These are phyloP conservation scores for Plodia interpunctella DNA, from an alignment of 1,140 invertebrate species.

Conservation along the genomic window DNA sequence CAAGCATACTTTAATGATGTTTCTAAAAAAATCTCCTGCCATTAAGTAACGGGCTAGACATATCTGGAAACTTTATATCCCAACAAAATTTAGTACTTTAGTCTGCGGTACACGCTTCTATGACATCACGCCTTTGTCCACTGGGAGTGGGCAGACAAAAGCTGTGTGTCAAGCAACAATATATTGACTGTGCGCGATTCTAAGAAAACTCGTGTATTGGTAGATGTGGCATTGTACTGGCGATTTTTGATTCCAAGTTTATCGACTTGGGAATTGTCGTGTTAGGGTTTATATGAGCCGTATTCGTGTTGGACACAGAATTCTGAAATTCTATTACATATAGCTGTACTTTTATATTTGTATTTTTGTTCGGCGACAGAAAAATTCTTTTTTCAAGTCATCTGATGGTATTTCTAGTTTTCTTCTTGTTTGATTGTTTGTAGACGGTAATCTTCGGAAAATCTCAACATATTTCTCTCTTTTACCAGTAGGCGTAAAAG, in stretches of 20 bases:
- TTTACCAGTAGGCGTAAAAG: too few relatives aligned
- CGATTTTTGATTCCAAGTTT: conserved; percentile 4
- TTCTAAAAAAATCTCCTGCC: too few relatives aligned
- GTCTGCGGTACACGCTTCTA: conserved; percentile 36
- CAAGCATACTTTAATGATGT: too few relatives aligned
- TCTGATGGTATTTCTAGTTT: too few relatives aligned
- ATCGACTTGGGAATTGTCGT: conserved; percentile 1
- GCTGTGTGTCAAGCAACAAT: conserved; percentile 29
- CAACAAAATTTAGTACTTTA: conserved; percentile 25
- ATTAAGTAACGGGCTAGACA: background rate
- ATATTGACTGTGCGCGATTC: conserved; percentile 23
- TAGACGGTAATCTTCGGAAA: too few relatives aligned
- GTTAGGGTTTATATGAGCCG: background rate
- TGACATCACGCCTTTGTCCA: conserved; percentile 68
- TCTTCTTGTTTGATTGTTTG: too few relatives aligned
- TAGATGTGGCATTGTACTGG: conserved; percentile 9
- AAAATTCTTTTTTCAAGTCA: too few relatives aligned
- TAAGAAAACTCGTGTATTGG: conserved; percentile 3
- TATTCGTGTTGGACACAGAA: background rate
- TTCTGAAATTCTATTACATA: too few relatives aligned
- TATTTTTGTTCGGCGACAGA: too few relatives aligned
- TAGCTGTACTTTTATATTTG: too few relatives aligned
- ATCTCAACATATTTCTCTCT: too few relatives aligned
- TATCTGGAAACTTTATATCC: conserved; percentile 26
- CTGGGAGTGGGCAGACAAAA: conserved; percentile 59